Conservation (phyloP, 1,140 invertebrate genomes). For the Zaprionus gabonicus region DNA sequence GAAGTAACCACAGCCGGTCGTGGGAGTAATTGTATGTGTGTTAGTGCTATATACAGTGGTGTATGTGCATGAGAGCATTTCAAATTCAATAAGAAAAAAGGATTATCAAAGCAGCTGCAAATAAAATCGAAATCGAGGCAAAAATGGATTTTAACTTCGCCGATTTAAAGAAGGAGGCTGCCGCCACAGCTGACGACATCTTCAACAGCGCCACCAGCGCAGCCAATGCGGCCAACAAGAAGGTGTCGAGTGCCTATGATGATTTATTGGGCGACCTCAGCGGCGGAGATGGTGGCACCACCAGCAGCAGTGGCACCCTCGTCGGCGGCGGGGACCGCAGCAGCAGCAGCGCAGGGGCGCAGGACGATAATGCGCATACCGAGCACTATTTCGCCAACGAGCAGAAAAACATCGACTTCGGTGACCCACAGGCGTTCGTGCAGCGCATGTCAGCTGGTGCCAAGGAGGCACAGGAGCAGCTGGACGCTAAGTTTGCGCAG, state of each 20-base stretch:
- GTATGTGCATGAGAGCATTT: constrained; percentile 10
- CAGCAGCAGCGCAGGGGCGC: constrained; percentile 64
- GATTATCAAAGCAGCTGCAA: constrained; percentile 23
- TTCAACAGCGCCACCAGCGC: constrained; percentile 46
- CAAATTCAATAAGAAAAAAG: constrained; percentile 46
- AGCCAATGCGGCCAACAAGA: constrained; percentile 46
- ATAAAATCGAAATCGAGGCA: background rate
- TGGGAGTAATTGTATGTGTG: constrained; percentile 10
- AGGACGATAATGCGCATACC: constrained; percentile 79
- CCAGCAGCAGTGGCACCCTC: constrained; percentile 11
- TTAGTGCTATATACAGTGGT: constrained; percentile 11
- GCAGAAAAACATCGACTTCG: constrained; percentile 73
- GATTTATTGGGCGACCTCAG: constrained; percentile 52
- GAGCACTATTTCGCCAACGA: constrained; percentile 79
- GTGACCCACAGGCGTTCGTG: constrained; percentile 75
- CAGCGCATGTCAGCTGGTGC: constrained; percentile 75
- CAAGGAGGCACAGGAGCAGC: constrained; percentile 72
- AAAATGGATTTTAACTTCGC: constrained; percentile 78
- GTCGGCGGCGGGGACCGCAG: constrained; percentile 8
- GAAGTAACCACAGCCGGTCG: constrained; percentile 13
- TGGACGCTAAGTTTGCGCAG: constrained; percentile 74
- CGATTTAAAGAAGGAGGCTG: constrained; percentile 78
- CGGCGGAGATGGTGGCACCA: background rate
- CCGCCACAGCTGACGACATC: constrained; percentile 72
- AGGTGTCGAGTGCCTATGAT: constrained; percentile 38